Percentiles rank a stretch among this genome's conserved stretches.
phyloP scores from a whole-genome alignment of 2,113 vertebrate genomes.

The Etheostoma cragini region DNA sequence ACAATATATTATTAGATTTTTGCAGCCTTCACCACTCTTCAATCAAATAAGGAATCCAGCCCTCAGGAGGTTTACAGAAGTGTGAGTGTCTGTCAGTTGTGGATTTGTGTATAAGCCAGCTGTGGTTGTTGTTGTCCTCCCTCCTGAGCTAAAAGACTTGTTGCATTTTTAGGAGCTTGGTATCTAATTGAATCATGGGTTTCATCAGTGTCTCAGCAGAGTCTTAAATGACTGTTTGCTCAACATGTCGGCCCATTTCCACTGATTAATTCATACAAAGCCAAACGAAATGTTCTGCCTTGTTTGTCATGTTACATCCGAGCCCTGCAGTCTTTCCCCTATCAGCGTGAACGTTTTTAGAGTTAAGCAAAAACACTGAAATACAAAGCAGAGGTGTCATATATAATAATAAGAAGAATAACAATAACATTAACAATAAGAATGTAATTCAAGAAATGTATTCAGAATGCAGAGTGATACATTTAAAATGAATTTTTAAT shows the following conservation, averaged over 20 bases:
- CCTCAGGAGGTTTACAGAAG: not conserved
- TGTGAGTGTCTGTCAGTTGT: constrained; percentile 15
- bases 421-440: not conserved
- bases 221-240: constrained; percentile 83
- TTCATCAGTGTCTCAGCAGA: constrained; percentile 79
- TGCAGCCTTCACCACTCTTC: not conserved
- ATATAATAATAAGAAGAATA: not conserved
- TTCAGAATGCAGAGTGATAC: not conserved
- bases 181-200: constrained; percentile 86
- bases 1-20: not conserved
- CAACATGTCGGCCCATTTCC: constrained; percentile 79
- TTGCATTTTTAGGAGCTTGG: constrained; percentile 73
- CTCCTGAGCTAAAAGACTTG: constrained; percentile 62
- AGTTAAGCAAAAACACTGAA: constrained; percentile 5
- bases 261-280: constrained; percentile 86
- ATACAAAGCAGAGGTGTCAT: not conserved
- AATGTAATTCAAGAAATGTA: constrained; percentile 5
- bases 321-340: constrained; percentile 58
- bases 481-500: not conserved
- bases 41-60: not conserved
- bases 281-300: constrained; percentile 88
- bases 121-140: constrained; percentile 44
- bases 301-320: constrained; percentile 82
- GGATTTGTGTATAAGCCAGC: not conserved
- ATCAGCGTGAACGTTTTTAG: constrained; percentile 41